A percentile compares a stretch with the other conserved stretches of the same genome.
Conservation (phyloP, 2,797 vertebrate species). For the Novumbra hubbsi region DNA sequence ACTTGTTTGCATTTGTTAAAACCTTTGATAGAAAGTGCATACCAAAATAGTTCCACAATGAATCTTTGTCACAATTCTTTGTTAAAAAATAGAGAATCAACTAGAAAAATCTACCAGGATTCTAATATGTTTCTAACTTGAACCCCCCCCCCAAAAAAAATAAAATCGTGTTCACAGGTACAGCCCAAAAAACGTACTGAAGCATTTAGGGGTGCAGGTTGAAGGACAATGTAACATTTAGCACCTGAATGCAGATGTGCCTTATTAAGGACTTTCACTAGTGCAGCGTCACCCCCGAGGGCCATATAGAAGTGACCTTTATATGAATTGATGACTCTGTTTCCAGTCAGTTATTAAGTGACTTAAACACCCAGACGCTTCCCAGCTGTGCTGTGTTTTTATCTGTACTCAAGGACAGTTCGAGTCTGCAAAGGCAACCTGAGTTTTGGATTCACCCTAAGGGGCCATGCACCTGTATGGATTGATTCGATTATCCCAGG, state of each 20-base stretch:
- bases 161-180: too few species aligned
- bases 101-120: too few species aligned
- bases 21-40: not conserved
- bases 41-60: not conserved
- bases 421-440: conserved; percentile 95
- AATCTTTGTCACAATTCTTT: too few species aligned
- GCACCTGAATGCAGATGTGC: not conserved
- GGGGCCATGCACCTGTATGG: conserved; percentile 95
- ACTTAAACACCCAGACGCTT: too few species aligned
- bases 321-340: too few species aligned
- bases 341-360: too few species aligned
- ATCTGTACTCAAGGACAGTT: conserved; percentile 79
- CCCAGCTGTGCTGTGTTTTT: conserved; percentile 16
- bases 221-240: not conserved
- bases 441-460: conserved; percentile 94
- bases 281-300: too few species aligned
- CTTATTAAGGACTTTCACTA: not conserved
- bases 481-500: conserved; percentile 94
- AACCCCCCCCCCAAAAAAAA: too few species aligned
- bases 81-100: too few species aligned
- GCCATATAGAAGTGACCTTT: too few species aligned
- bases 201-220: not conserved
- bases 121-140: too few species aligned
- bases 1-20: not conserved
- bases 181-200: not conserved